phyloP scores from a whole-genome alignment of 2,888 invertebrate species.

The Drosophila neoperkinsi region DNA sequence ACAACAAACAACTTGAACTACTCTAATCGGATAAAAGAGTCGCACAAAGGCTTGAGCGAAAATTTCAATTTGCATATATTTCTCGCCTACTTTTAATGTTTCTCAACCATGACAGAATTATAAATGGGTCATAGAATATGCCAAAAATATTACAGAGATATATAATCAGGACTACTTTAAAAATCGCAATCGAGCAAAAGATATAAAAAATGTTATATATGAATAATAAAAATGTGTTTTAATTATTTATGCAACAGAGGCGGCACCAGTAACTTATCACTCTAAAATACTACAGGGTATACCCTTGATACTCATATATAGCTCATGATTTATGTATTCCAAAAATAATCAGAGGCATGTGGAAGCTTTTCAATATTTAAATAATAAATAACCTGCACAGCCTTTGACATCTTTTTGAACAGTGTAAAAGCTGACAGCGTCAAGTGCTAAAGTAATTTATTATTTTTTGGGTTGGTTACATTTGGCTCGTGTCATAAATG shows the following conservation, averaged over 20 bases:
- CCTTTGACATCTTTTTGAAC: constrained; percentile 8
- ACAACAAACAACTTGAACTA: constrained; percentile 49
- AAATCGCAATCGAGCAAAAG: neutral
- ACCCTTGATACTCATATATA: neutral
- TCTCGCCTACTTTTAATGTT: neutral
- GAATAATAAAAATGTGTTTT: neutral
- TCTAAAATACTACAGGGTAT: neutral
- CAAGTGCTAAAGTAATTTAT: constrained; percentile 45
- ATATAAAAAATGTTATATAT: neutral
- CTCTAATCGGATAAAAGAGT: neutral
- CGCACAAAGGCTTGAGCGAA: neutral
- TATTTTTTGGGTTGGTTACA: constrained; percentile 24
- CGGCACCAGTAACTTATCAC: neutral
- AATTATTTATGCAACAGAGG: neutral
- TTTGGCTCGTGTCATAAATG: constrained; percentile 48
- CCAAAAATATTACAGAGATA: neutral
- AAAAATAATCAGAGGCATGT: neutral
- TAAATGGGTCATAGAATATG: neutral
- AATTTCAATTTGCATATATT: neutral
- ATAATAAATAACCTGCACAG: constrained; percentile 1
- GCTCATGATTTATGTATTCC: neutral
- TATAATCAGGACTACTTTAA: neutral
- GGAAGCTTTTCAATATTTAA: neutral
- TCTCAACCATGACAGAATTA: neutral
- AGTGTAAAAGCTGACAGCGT: constrained; percentile 33